These are phyloP conservation scores for Falco punctatus DNA, from an alignment of 2,113 vertebrate genomes.

Conservation along the genomic window DNA sequence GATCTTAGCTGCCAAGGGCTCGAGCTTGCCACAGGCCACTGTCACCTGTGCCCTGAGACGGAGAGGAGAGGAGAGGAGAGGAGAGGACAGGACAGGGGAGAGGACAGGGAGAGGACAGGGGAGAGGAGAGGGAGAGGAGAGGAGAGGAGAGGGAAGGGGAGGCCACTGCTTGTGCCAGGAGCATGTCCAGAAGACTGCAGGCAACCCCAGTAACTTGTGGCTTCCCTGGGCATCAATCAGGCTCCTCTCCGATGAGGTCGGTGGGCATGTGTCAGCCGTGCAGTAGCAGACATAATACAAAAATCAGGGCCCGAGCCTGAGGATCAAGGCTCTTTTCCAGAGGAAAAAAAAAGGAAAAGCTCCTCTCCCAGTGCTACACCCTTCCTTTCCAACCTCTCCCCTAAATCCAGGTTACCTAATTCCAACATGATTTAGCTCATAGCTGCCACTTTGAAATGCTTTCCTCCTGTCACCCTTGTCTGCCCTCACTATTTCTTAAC, in stretches of 20 bases:
- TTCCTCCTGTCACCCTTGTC: constrained; percentile 16
- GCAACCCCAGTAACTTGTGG: not conserved
- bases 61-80: no score
- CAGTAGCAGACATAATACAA: not conserved
- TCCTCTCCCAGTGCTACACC: not conserved
- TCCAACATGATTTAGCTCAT: constrained; percentile 15
- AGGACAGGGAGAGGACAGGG: not conserved
- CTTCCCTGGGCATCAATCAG: not conserved
- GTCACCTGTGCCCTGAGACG: not conserved
- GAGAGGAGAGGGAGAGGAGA: not conserved
- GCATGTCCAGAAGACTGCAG: not conserved
- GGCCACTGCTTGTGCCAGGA: not conserved
- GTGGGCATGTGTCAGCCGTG: not conserved
- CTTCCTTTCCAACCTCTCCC: constrained; percentile 62
- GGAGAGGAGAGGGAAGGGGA: not conserved
- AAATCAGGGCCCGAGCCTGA: not conserved
- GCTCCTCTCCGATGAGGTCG: rapidly evolving
- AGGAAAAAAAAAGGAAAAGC: not conserved
- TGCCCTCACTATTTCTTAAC: constrained; percentile 19
- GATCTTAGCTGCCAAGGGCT: not conserved
- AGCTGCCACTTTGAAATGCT: constrained; percentile 18
- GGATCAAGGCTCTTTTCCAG: not conserved
- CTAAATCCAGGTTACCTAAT: constrained; percentile 53
- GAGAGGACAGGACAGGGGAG: no score
- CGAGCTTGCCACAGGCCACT: not conserved